Evolutionary conservation across 2,113 vertebrate genomes (phyloP).

Genomic region (Vulpes ferrilata): DNA sequence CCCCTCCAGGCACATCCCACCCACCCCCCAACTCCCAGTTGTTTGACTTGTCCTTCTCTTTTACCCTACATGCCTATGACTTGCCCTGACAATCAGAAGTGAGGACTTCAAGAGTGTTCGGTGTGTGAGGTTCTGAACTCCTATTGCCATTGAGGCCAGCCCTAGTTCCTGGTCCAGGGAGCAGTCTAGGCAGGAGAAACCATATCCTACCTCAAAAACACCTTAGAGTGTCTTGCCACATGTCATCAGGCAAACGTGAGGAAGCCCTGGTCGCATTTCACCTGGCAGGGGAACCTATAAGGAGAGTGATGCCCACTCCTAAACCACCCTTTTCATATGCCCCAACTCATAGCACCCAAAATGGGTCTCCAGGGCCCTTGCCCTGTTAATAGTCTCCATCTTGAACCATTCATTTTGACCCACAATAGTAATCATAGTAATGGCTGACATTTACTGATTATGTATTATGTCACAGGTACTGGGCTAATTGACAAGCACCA

Average conservation of each 20-base stretch:
- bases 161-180: constrained; percentile 57
- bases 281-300: constrained; percentile 54
- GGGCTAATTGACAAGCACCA: constrained; percentile 58
- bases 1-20: constrained; percentile 15
- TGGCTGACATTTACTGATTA: constrained; percentile 63
- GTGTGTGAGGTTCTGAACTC: constrained; percentile 55
- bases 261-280: constrained; percentile 57
- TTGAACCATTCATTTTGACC: constrained; percentile 63
- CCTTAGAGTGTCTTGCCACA: constrained; percentile 72
- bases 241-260: constrained; percentile 76
- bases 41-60: constrained; percentile 63
- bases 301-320: constrained; percentile 61
- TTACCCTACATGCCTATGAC: constrained; percentile 74
- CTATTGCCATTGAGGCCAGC: constrained; percentile 39
- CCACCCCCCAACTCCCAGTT: not conserved
- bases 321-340: constrained; percentile 60
- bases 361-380: constrained; percentile 60
- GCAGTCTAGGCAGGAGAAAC: constrained; percentile 75
- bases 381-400: constrained; percentile 62
- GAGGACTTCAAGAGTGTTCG: constrained; percentile 31
- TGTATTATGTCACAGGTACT: constrained; percentile 53
- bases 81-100: constrained; percentile 64
- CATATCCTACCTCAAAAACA: constrained; percentile 75
- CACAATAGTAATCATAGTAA: constrained; percentile 57
- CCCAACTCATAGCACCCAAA: constrained; percentile 57